Evolutionary conservation across 2,797 vertebrate species (phyloP).

Genomic region (Anolis apletophallus): DNA sequence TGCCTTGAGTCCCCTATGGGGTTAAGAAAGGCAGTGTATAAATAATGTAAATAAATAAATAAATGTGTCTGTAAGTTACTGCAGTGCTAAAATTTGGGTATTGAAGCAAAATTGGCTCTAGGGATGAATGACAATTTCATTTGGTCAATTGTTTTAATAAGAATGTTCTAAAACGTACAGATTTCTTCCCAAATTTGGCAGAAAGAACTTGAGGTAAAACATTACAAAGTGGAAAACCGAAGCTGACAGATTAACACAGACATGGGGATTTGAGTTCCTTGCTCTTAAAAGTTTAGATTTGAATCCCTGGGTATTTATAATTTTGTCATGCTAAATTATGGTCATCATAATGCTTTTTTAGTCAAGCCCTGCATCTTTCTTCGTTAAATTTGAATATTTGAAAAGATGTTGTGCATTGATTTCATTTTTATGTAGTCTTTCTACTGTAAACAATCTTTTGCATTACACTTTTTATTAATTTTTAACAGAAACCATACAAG

Average conservation of each 20-base stretch:
- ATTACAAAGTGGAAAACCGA: background rate
- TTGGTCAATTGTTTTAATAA: background rate
- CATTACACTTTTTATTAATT: too few species aligned
- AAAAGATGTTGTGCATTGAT: too few species aligned
- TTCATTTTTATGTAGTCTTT: too few species aligned
- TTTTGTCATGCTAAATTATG: too few species aligned
- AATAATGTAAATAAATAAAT: too few species aligned
- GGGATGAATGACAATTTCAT: background rate
- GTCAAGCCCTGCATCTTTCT: background rate
- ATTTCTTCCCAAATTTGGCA: too few species aligned
- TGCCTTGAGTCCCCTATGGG: too few species aligned
- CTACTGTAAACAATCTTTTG: background rate
- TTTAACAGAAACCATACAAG: too few species aligned
- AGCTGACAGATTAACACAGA: background rate
- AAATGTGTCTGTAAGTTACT: too few species aligned
- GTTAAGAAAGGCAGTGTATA: too few species aligned
- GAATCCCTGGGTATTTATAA: too few species aligned
- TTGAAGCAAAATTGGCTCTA: background rate
- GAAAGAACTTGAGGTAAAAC: background rate
- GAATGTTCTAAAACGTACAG: background rate
- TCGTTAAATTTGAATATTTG: too few species aligned
- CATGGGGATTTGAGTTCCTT: background rate
- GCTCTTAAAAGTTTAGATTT: background rate
- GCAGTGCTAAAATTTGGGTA: background rate
- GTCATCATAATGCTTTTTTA: background rate